Percentiles rank a stretch among this genome's conserved stretches.
phyloP scores from a whole-genome alignment of 2,888 invertebrate species.

The Drosophila ustulata region DNA sequence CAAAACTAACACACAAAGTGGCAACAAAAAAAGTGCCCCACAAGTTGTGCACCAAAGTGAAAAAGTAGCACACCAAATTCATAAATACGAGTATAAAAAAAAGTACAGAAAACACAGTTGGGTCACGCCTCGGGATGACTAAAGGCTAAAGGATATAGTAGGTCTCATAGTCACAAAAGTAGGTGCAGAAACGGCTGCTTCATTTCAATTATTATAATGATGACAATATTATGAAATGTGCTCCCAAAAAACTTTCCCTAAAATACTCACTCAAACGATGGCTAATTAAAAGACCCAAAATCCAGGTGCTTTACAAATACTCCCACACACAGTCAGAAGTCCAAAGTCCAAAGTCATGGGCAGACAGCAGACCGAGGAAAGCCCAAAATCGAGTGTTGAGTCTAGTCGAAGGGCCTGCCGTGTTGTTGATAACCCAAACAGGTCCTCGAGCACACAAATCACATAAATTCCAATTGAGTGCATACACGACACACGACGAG shows the following conservation, averaged over 20 bases:
- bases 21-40: conserved; percentile 29
- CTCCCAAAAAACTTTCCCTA: conserved; percentile 31
- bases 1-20: conserved; percentile 75
- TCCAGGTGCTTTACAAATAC: conserved; percentile 28
- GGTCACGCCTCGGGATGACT: conserved; percentile 57
- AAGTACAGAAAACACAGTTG: conserved; percentile 36
- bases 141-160: conserved; percentile 30
- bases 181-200: conserved; percentile 40
- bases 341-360: conserved; percentile 73
- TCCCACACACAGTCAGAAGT: conserved; percentile 39
- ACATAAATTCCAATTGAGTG: conserved; percentile 81
- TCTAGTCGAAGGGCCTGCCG: conserved; percentile 57
- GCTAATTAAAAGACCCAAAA: conserved; percentile 74
- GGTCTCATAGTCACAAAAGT: conserved; percentile 1
- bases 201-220: conserved; percentile 76
- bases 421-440: conserved; percentile 78
- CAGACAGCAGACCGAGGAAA: conserved; percentile 16
- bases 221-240: conserved; percentile 68
- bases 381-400: conserved; percentile 4
- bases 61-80: conserved; percentile 69
- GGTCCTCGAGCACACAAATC: conserved; percentile 79
- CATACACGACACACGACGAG: conserved; percentile 66
- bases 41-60: conserved; percentile 53
- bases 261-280: conserved; percentile 25
- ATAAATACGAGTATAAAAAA: conserved; percentile 47